Conservation (phyloP, 2,113 vertebrate genomes). For the Sterrhoptilus dennistouni region DNA sequence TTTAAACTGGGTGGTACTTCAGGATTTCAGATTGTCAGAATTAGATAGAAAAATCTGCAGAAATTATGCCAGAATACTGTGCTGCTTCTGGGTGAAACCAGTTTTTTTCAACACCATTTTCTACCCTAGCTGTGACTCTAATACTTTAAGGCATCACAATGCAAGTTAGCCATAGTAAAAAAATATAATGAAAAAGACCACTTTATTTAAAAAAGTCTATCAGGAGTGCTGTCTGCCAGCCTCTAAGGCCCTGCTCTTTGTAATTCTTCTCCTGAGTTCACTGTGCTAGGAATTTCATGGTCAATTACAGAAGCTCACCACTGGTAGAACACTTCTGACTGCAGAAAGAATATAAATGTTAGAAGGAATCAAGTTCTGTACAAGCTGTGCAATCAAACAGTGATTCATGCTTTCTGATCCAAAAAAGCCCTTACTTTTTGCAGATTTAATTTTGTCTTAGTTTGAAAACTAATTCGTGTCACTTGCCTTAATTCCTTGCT, state of each 20-base stretch:
- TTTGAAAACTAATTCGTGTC: conserved; percentile 13
- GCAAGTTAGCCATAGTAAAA: background rate
- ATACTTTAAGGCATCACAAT: background rate
- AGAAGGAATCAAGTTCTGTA: background rate
- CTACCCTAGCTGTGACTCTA: background rate
- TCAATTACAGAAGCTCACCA: background rate
- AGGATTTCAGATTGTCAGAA: background rate
- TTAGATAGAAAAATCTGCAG: background rate
- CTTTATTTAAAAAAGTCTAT: background rate
- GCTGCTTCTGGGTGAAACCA: background rate
- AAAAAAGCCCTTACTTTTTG: background rate
- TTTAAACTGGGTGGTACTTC: background rate
- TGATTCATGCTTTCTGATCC: background rate
- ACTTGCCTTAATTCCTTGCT: conserved; percentile 23
- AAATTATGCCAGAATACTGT: background rate
- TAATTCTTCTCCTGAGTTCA: conserved; percentile 6
- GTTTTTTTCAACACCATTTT: background rate
- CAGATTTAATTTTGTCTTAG: conserved; percentile 6
- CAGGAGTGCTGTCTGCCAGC: background rate
- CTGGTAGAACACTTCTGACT: background rate
- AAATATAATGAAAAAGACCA: background rate
- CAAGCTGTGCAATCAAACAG: background rate
- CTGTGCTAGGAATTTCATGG: conserved; percentile 11
- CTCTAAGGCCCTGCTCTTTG: background rate
- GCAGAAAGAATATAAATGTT: background rate